Evolutionary conservation across 1,140 invertebrate genomes (phyloP), one percentile per base, ranked within the genome.

Genomic region (Polypedilum vanderplanki): DNA sequence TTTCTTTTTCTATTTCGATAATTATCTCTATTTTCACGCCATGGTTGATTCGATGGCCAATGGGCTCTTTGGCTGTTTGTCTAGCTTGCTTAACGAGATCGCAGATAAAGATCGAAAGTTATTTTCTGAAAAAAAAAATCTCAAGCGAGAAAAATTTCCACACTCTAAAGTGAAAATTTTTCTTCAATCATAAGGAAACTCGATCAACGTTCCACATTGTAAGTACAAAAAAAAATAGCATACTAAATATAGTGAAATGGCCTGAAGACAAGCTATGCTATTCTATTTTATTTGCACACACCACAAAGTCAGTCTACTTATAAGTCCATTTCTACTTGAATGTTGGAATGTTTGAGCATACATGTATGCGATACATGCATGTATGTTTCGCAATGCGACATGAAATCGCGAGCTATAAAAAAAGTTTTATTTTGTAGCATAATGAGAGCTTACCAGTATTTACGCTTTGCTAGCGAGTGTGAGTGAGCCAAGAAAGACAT

Each of bases 311-410:
- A 57, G 46, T 57, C 46, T 57, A 57, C 46, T 57, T 57, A 57
- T 4, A 57, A 57, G 12, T 57, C 46, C 12, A n/a, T n/a, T n/a
- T 15, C 12, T n/a, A 33, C 24, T 33, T 33, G 5, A 1, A 3
- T 5, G 24, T 5, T 33, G 24, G 24, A 33, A 33, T 33, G 24
- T 33, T 33, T 5, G 5, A 33, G 24, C 24, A 33, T 33, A 33
- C 24, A 33, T 33, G 24, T 33, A 33, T 3, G 24, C 24, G 12
- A 57, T 12, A 8, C 12, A 57, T 57, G 12, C 46, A 46, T 15
- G n/a, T 57, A 12, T 57, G n/a, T 57, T 57, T 57, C n/a, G 46
- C 46, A 57, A 57, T 57, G 46, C n/a, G 46, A 57, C 46, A 57
- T 57, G 46, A 57, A 57, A 15, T 57, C 46, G 46, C 46, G 46